These are phyloP conservation scores for Andricus curvator DNA, from an alignment of 2,888 invertebrate genomes.

Conservation along the genomic window DNA sequence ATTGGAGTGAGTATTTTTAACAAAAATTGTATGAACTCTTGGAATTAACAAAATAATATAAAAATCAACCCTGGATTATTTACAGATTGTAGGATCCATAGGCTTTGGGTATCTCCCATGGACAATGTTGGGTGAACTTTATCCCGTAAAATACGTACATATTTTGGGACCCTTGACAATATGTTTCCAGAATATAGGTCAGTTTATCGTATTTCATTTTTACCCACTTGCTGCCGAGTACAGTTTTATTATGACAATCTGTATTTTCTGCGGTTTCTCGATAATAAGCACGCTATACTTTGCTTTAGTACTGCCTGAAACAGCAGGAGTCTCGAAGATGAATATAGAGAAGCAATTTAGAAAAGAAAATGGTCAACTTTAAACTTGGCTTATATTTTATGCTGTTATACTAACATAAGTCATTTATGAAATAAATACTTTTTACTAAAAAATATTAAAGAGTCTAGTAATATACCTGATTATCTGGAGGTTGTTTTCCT, in stretches of 20 bases:
- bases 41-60: not conserved
- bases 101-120: slow-evolving; percentile 80
- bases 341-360: not conserved
- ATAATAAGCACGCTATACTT: not conserved
- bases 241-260: not conserved
- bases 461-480: slow-evolving; percentile 80
- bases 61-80: not conserved
- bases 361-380: not conserved
- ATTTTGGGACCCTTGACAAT: slow-evolving; percentile 77
- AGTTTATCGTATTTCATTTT: not conserved
- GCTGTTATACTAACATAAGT: too few relatives aligned
- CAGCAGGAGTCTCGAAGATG: not conserved
- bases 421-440: not conserved
- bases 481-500: slow-evolving; percentile 86
- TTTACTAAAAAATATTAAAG: not conserved
- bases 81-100: slow-evolving; percentile 53
- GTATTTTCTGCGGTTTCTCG: not conserved
- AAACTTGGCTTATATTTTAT: not conserved
- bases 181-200: slow-evolving; percentile 52
- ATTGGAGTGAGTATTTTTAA: not conserved
- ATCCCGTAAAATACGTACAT: slow-evolving; percentile 78
- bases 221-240: not conserved
- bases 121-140: slow-evolving; percentile 80
- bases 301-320: not conserved
- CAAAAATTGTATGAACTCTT: not conserved